Base-by-base conservation (phyloP, 2,888 invertebrate species). In the Synergus umbraculus region DNA sequence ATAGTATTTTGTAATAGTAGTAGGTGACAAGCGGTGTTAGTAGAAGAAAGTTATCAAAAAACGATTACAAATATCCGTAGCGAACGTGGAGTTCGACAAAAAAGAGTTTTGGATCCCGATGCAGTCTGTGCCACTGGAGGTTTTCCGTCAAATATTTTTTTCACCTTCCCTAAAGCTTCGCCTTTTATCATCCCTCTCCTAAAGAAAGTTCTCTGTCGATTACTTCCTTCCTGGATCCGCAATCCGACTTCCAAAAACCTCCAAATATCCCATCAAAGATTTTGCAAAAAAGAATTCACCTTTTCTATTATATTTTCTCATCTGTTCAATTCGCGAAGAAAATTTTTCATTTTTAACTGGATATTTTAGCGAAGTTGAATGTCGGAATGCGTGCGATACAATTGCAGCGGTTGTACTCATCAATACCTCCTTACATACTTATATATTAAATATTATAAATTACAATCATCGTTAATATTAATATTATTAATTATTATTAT, bases 31-130 rank as follows among this genome's bases (percentile, higher is more conserved):
- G 84, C 88, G 85, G 86, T 86, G 86, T 86, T 85, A 85, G 85
- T 87, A 85, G 87, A 88, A 87, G 85, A 87, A 85, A 88, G 86
- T 89, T 88, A 86, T 84, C 86, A 90, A 89, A 88, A 89, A 88
- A 84, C 83, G 85, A 87, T 89, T 88, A 87, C 84, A 89, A 90
- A 88, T 86, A 85, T 86, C 82, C 84, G 83, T 84, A 83, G 82
- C 82, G 83, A 83, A 83, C 81, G 82, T 84, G 78, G 77, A 69
- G 83, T 83, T 87, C 81, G 81, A 84, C 73, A 73, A 73, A 83
- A 82, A 82, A 83, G 80, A 78, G 65, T 79, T 65, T 77, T 77
- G 80, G 81, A 80, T 82, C 78, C 69, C 80, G 82, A 79, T 49
- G 76, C 66, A 79, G 77, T 76, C 73, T 73, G 78, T 79, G 77